Percentiles rank a stretch among this genome's conserved stretches.
Evolutionary conservation across 64 coral and sea anemone species (phyloP).

Genomic region (Catalaphyllia jardinei): DNA sequence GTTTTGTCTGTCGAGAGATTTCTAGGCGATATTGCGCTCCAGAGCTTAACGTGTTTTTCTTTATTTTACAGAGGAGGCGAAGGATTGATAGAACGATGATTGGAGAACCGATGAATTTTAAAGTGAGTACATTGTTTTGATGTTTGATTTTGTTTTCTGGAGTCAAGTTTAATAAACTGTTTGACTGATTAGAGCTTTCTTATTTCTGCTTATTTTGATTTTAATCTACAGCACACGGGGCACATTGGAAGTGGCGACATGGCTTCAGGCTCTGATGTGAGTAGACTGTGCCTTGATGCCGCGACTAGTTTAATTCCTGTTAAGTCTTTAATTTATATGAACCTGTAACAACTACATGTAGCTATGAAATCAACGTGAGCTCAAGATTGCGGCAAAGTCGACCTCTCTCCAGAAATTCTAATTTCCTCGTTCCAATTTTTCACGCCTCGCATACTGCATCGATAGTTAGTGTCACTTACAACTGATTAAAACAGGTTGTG

Average conservation of each 20-base stretch:
- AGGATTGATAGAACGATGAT: conserved; percentile 23
- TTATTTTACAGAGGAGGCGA: conserved; percentile 20
- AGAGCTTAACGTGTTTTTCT: neutral
- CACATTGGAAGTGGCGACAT: conserved; percentile 44
- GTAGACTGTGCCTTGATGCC: neutral
- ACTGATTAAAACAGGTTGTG: neutral
- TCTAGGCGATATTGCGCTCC: neutral
- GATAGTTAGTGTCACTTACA: neutral
- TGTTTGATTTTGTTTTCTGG: neutral
- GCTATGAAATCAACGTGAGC: neutral
- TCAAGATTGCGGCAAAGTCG: neutral
- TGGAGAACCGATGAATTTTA: conserved; percentile 30
- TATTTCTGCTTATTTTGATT: neutral
- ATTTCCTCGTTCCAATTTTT: conserved; percentile 29
- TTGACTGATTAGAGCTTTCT: neutral
- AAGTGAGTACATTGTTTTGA: conserved; percentile 16
- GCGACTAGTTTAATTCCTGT: neutral
- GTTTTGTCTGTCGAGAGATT: neutral
- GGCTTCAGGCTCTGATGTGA: conserved; percentile 42
- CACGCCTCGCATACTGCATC: neutral
- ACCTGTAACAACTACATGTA: neutral
- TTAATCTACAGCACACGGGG: conserved; percentile 28
- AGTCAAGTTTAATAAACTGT: neutral
- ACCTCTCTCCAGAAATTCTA: neutral
- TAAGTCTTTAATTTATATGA: conserved; percentile 21